Percentiles rank a stretch among this genome's conserved stretches.
These are phyloP conservation scores for Acanthaster planci DNA, from an alignment of 35 echinoderm and acorn worm species.

Conservation along the genomic window DNA sequence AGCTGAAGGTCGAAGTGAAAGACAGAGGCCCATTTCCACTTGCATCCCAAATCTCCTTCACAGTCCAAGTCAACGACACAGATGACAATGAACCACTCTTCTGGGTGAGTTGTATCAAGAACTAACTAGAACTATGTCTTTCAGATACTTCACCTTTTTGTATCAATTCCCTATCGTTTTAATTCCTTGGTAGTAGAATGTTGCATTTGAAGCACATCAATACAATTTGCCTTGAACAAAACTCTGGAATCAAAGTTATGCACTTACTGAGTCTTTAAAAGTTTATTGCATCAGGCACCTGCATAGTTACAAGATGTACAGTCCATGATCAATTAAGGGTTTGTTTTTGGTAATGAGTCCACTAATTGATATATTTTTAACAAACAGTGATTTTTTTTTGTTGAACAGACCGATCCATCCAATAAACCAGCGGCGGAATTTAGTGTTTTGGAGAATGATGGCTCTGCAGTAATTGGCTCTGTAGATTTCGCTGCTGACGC, in stretches of 20 bases:
- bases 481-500: not conserved
- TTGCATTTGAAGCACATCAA: not conserved
- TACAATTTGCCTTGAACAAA: not conserved
- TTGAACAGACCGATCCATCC: not conserved
- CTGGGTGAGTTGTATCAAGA: conserved; percentile 46
- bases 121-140: no score
- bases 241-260: no score
- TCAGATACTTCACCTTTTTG: no score
- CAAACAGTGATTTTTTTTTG: not conserved
- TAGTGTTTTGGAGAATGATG: not conserved
- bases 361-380: no score
- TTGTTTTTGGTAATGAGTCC: no score
- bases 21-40: not conserved
- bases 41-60: conserved; percentile 42
- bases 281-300: no score
- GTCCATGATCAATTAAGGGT: no score
- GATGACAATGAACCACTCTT: conserved; percentile 72
- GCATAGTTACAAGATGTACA: no score
- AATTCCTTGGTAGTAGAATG: not conserved
- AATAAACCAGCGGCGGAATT: not conserved
- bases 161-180: no score
- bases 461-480: not conserved
- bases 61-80: conserved; percentile 55
- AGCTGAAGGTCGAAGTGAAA: not conserved
- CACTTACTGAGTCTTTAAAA: no score